Percentiles rank a stretch among this genome's conserved stretches.
These are phyloP conservation scores for Chlorospingus flavigularis DNA, from an alignment of 2,797 vertebrate genomes.

Conservation along the genomic window DNA sequence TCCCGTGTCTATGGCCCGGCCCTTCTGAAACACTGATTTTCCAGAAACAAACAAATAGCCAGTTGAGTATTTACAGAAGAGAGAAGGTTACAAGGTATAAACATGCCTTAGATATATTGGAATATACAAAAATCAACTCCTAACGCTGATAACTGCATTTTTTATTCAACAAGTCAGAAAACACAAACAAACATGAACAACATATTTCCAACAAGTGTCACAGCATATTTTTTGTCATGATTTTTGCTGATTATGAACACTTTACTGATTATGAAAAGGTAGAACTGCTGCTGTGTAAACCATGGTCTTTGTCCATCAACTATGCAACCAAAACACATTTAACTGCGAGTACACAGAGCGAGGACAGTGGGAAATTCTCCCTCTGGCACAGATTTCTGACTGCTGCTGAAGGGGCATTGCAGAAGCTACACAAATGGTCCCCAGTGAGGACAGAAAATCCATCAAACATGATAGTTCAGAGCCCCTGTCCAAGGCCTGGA, in stretches of 20 bases:
- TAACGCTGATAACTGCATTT: background rate
- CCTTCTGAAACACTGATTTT: conserved; percentile 85
- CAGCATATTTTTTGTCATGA: background rate
- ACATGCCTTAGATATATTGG: fast-evolving
- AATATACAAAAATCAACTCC: background rate
- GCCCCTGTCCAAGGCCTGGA: background rate
- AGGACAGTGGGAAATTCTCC: background rate
- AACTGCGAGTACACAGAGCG: background rate
- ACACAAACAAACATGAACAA: background rate
- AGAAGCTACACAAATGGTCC: background rate
- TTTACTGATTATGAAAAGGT: background rate
- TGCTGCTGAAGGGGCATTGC: background rate
- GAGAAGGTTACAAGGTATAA: background rate
- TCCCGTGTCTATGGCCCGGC: conserved; percentile 91
- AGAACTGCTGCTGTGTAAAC: background rate
- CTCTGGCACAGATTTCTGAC: background rate
- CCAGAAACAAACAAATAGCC: conserved; percentile 42
- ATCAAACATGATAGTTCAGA: background rate
- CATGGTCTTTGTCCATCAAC: background rate
- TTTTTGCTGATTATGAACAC: background rate
- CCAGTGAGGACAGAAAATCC: background rate
- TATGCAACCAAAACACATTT: background rate
- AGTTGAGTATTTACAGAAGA: background rate
- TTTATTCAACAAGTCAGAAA: background rate
- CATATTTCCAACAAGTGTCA: background rate